Conservation (phyloP, 2,113 vertebrate species). For the Dromas ardeola region DNA sequence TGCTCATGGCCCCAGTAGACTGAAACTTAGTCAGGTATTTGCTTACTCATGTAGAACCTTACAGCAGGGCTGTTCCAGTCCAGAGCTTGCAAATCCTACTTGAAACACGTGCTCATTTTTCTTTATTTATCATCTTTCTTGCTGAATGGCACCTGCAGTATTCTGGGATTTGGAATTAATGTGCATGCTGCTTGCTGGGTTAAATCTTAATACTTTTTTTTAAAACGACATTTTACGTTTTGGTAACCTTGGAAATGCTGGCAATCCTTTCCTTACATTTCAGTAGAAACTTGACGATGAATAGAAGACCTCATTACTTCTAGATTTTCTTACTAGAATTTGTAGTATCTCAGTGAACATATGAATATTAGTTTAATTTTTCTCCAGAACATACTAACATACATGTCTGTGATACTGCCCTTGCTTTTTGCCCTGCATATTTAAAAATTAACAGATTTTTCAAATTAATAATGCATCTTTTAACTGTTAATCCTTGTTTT, state of each 20-base stretch:
- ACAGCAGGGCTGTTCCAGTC: not conserved
- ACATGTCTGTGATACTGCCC: not conserved
- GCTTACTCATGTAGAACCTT: not conserved
- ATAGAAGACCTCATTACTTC: not conserved
- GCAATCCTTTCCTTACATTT: not conserved
- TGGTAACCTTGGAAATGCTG: not conserved
- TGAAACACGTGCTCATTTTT: not conserved
- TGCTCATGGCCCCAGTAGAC: not conserved
- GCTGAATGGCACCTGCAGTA: not conserved
- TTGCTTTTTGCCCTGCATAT: not conserved
- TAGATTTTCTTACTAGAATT: not conserved
- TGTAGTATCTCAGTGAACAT: not conserved
- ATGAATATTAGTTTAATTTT: not conserved
- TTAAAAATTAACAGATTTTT: not conserved
- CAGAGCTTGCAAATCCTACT: not conserved
- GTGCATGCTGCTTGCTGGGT: not conserved
- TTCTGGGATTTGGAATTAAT: not conserved
- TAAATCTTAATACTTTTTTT: not conserved
- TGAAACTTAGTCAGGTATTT: not conserved
- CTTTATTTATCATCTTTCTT: not conserved
- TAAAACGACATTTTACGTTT: not conserved
- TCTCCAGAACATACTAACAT: not conserved
- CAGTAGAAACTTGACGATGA: not conserved
- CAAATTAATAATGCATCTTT: not conserved
- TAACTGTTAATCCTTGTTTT: not conserved